Conservation (phyloP, 2,797 vertebrate genomes). For the Ctenopoma kingsleyae region DNA sequence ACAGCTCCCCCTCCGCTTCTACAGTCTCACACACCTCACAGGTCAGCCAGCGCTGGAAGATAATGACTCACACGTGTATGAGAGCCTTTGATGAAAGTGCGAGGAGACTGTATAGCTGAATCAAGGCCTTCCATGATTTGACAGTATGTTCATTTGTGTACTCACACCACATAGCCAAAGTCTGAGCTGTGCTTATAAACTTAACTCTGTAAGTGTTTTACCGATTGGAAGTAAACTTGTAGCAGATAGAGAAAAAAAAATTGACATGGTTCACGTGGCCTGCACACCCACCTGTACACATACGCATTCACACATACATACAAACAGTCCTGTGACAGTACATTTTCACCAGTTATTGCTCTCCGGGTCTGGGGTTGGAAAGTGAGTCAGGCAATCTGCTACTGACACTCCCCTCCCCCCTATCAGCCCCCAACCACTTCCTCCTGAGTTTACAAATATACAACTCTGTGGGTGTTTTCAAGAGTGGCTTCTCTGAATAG, state of each 20-base stretch:
- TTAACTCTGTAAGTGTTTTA: neutral
- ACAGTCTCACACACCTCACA: slow-evolving; percentile 23
- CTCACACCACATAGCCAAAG: neutral
- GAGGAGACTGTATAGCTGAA: neutral
- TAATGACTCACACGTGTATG: slow-evolving; percentile 51
- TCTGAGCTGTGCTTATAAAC: neutral
- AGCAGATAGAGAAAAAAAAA: slow-evolving; percentile 10
- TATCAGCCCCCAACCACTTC: slow-evolving; percentile 66
- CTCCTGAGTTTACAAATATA: slow-evolving; percentile 75
- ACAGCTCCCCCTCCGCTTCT: slow-evolving; percentile 5
- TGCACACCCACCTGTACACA: slow-evolving; percentile 5
- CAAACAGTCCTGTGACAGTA: slow-evolving; percentile 6
- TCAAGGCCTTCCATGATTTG: neutral
- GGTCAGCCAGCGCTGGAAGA: slow-evolving; percentile 55
- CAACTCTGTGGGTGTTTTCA: slow-evolving; percentile 73
- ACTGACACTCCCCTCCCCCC: slow-evolving; percentile 15
- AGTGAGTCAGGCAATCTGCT: slow-evolving; percentile 77
- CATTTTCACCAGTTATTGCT: slow-evolving; percentile 13
- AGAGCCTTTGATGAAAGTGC: slow-evolving; percentile 2
- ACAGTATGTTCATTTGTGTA: neutral
- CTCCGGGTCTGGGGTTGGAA: slow-evolving; percentile 67
- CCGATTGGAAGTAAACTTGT: slow-evolving; percentile 7
- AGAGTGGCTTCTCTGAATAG: slow-evolving; percentile 71
- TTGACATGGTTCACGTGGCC: slow-evolving; percentile 7
- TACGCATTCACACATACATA: neutral